phyloP scores from a whole-genome alignment of 2,113 vertebrate species.

The Chamaea fasciata region DNA sequence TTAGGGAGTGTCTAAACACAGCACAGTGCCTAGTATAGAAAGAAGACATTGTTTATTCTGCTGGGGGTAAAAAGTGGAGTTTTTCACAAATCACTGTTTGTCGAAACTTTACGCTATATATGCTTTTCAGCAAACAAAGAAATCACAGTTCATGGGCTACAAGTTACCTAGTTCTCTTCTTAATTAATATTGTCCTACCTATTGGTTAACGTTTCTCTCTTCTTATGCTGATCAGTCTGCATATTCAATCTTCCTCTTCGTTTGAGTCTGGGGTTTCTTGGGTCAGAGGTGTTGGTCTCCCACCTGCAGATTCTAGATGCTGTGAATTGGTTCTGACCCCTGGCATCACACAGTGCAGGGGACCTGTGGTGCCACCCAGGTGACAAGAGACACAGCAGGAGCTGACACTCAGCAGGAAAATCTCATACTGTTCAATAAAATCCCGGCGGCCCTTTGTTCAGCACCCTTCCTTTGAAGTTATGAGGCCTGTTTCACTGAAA shows the following conservation, averaged over 20 bases:
- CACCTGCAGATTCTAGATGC: accelerated
- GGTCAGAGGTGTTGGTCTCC: background rate
- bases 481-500: background rate
- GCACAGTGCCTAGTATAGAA: background rate
- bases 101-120: background rate
- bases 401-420: background rate
- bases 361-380: background rate
- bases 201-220: background rate
- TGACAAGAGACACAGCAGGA: background rate
- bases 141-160: background rate
- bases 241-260: background rate
- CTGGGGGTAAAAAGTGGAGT: background rate
- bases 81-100: background rate
- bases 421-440: background rate
- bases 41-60: background rate
- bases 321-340: background rate
- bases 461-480: background rate
- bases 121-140: background rate
- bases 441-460: background rate
- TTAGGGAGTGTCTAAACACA: background rate
- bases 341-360: background rate
- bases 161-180: too few relatives aligned
- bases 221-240: background rate
- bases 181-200: too few relatives aligned
- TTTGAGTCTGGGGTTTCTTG: accelerated